Conservation (phyloP, 2,113 vertebrate genomes). For the Theristicus caerulescens region DNA sequence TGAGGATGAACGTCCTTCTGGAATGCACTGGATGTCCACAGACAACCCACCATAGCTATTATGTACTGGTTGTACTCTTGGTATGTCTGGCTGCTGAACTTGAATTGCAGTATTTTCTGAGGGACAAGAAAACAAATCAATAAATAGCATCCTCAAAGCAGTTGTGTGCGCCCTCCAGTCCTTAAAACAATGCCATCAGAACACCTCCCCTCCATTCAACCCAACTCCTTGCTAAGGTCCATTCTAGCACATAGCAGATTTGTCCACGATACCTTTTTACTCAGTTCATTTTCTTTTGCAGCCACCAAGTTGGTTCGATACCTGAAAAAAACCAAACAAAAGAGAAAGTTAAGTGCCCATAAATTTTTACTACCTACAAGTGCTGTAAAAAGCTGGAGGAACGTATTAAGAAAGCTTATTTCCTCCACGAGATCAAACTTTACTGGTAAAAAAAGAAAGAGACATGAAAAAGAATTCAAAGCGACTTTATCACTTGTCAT, state of each 20-base stretch:
- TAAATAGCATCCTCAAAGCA: not conserved
- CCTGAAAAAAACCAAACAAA: constrained; percentile 64
- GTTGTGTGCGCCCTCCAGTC: not conserved
- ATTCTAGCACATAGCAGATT: not conserved
- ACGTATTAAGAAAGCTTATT: not conserved
- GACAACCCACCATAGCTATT: constrained; percentile 83
- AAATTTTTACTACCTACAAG: not conserved
- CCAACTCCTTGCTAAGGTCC: not conserved
- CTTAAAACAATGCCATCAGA: not conserved
- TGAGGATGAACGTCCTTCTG: constrained; percentile 63
- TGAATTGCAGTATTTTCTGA: constrained; percentile 75
- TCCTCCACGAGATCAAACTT: not conserved
- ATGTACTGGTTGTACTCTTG: constrained; percentile 87
- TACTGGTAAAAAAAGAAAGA: not conserved
- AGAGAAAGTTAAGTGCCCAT: not conserved
- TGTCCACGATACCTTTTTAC: constrained; percentile 77
- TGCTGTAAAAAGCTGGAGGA: not conserved
- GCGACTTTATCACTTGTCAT: not conserved
- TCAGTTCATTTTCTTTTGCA: constrained; percentile 82
- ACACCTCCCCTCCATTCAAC: not conserved
- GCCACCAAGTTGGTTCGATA: constrained; percentile 86
- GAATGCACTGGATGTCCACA: constrained; percentile 87
- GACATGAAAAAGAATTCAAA: not conserved
- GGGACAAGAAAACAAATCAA: not conserved
- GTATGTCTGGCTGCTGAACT: constrained; percentile 82